Evolutionary conservation across 2,113 vertebrate genomes (phyloP), one percentile per base, ranked within the genome.

Genomic region (Manacus vitellinus): DNA sequence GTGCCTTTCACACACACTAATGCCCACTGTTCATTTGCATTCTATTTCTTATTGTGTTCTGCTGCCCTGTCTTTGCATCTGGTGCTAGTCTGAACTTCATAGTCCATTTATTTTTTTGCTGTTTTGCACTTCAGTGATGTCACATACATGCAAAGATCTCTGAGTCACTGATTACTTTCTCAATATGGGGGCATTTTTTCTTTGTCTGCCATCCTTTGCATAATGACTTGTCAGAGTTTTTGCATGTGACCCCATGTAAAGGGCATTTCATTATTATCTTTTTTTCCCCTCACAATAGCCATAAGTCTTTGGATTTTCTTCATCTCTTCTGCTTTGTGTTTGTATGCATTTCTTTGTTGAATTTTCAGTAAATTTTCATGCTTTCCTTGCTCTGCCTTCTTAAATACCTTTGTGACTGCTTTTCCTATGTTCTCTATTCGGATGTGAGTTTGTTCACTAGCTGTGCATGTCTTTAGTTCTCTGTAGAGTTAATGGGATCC

Each of bases 41-140:
- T 84, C 59, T 47, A 39, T 91, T 83, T 86, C 71, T 95, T 81
- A 86, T 12, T 94, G 56, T 88, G 33, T 82, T 89, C 71, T 94
- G 24, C 41, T 93, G 46, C 66, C 37, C 80, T 61, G n/a, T 93
- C 78, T 92, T 95, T 91, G 65, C 52, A 89, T 81, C 76, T 87
- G 76, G 27, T 92, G 41, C 46, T 89, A 75, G 70, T 87, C 56
- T 92, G 83, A 94, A 84, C 61, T 89, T 91, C 76, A 91, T 68
- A 94, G 68, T 58, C 56, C n/a, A 30, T 91, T 94, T 88, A 24
- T 70, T 63, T 92, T 83, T 94, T 85, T 83, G 19, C 83, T 86
- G 28, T 73, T 94, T 67, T 81, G 39, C 23, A 39, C 73, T 89
- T 52, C 79, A 67, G 16, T 92, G 46, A 67, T 90, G 84, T 89